These are phyloP conservation scores for Virgularia gustaviana DNA, from an alignment of 92 coral and sea anemone genomes.

Conservation along the genomic window DNA sequence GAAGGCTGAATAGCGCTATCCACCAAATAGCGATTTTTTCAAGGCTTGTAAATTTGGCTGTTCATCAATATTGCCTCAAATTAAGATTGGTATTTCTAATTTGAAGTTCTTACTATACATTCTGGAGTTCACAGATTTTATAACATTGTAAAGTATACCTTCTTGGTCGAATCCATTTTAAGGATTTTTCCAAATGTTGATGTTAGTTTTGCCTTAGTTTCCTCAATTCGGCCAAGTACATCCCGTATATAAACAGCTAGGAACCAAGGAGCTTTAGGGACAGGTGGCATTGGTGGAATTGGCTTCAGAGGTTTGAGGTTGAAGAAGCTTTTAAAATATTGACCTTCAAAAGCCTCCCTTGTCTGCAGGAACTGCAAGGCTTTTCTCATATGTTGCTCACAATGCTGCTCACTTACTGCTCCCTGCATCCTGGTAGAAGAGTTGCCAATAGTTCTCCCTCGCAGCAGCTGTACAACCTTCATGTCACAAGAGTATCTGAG, in stretches of 20 bases:
- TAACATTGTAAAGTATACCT: not conserved
- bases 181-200: conserved; percentile 31
- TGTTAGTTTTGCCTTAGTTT: conserved; percentile 20
- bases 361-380: conserved; percentile 32
- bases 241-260: conserved; percentile 19
- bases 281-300: conserved; percentile 10
- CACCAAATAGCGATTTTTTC: too few species aligned
- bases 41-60: too few species aligned
- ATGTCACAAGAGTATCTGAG: conserved; percentile 13
- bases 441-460: conserved; percentile 1
- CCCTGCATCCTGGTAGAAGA: not conserved
- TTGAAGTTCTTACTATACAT: too few species aligned
- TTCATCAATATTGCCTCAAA: too few species aligned
- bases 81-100: too few species aligned
- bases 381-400: conserved; percentile 10
- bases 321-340: conserved; percentile 2
- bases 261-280: conserved; percentile 25
- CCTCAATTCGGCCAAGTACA: conserved; percentile 16
- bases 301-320: not conserved
- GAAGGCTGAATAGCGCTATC: too few species aligned
- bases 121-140: too few species aligned
- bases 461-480: conserved; percentile 20
- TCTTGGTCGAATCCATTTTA: too few species aligned
- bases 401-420: conserved; percentile 31
- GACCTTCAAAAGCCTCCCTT: conserved; percentile 12